Base-by-base conservation (phyloP, 1,140 invertebrate species). In the Dolichoris vasculosae region DNA sequence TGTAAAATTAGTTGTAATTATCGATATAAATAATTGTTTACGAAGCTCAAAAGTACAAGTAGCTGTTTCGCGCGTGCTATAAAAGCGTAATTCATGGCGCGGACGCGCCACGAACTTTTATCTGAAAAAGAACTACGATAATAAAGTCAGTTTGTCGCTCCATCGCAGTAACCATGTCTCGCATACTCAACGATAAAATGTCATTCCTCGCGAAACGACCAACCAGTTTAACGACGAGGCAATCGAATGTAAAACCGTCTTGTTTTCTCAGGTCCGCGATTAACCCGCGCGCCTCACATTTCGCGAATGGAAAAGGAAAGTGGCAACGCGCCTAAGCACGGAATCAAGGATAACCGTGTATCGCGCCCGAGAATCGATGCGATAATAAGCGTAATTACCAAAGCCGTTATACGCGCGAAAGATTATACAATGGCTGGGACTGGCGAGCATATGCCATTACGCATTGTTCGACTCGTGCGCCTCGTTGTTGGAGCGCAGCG, bases 341-440 rank as follows among this genome's bases (percentile, higher is more conserved):
- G 30, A 67, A 15, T 67, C n/a, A 67, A 67, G n/a, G 64, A 67
- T 67, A 67, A 13, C 1, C 30, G 30, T 0, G 76, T 40, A 48
- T 38, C 48, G 15, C 15, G 48, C 7, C 48, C 48, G 43, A 23
- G n/a, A 78, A 71, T 71, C 71, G 38, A 83, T 76, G 38, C 71
- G 71, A 76, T 83, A 83, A 75, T 83, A 55, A 59, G 69, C 69
- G 48, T 82, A 55, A 82, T 71, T 55, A 59, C 48, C 51, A 40
- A 43, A 30, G 63, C 38, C 32, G 76, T 59, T 48, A 32, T 48
- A 35, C 8, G 64, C 30, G 30, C 77, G 35, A 63, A 64, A n/a
- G 43, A 43, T 80, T 78, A 48, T 78, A 20, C 30, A 78, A 35
- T 23, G 6, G 69, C 69, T 26, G 48, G 3, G 23, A 40, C 23